Conservation (phyloP, 2,797 vertebrate genomes). For the Sebastes iracundus region DNA sequence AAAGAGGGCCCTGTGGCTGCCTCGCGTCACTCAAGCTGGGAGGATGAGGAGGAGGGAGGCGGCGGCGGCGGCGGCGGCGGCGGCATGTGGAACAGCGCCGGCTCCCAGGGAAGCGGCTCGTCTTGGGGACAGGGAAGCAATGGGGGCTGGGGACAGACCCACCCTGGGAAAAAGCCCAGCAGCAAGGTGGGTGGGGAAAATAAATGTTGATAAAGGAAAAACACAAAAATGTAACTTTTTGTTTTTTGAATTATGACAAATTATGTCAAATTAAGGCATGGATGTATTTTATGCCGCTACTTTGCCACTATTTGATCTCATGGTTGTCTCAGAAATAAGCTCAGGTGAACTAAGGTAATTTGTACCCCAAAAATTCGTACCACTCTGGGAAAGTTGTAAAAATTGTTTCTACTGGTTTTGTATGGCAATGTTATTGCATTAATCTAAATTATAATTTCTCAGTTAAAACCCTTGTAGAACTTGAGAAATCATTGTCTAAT, state of each 20-base stretch:
- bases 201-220: background rate
- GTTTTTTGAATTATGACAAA: background rate
- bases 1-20: constrained; percentile 91
- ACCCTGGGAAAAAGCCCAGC: constrained; percentile 90
- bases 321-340: background rate
- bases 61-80: constrained; percentile 84
- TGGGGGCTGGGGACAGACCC: constrained; percentile 89
- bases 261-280: background rate
- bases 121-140: constrained; percentile 92
- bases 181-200: constrained; percentile 86
- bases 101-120: constrained; percentile 96
- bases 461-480: background rate
- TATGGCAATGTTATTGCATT: background rate
- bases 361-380: background rate
- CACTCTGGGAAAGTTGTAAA: background rate
- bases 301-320: background rate
- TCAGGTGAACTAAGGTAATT: background rate
- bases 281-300: background rate
- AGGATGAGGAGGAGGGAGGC: constrained; percentile 93
- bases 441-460: background rate
- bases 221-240: no score
- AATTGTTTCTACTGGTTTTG: background rate
- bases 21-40: constrained; percentile 96
- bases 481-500: background rate
- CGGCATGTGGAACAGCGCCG: constrained; percentile 95